Percentiles rank a stretch among this genome's conserved stretches.
These are phyloP conservation scores for Contarinia nasturtii DNA, from an alignment of 1,140 invertebrate genomes.

Conservation along the genomic window DNA sequence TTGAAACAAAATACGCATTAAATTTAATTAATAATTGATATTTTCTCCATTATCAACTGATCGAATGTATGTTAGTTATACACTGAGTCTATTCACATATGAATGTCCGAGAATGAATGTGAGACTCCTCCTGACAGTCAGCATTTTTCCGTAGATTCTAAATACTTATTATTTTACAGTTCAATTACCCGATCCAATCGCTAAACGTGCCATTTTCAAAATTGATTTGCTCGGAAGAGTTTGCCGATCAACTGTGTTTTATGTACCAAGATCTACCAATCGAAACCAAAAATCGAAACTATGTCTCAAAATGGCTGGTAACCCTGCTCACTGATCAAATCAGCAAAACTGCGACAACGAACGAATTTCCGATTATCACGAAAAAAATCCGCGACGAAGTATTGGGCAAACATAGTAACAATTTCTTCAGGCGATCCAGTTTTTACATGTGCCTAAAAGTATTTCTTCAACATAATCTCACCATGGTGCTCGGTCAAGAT, in stretches of 20 bases:
- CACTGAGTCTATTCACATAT: too few relatives aligned
- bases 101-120: too few relatives aligned
- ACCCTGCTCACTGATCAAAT: neutral
- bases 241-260: neutral
- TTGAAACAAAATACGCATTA: too few relatives aligned
- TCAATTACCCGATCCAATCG: neutral
- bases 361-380: neutral
- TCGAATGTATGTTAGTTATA: too few relatives aligned
- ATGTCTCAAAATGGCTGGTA: neutral
- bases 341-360: neutral
- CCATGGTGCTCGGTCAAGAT: neutral
- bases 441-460: neutral
- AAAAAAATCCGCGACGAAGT: neutral
- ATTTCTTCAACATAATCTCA: neutral
- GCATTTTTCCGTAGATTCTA: neutral
- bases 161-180: neutral
- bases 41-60: too few relatives aligned
- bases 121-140: too few relatives aligned
- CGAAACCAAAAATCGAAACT: neutral
- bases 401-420: neutral
- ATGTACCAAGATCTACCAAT: neutral
- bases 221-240: neutral
- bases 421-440: neutral
- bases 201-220: neutral
- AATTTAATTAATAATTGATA: too few relatives aligned